These are phyloP conservation scores for Cyanocitta stelleri DNA, from an alignment of 2,113 vertebrate species.

Conservation along the genomic window DNA sequence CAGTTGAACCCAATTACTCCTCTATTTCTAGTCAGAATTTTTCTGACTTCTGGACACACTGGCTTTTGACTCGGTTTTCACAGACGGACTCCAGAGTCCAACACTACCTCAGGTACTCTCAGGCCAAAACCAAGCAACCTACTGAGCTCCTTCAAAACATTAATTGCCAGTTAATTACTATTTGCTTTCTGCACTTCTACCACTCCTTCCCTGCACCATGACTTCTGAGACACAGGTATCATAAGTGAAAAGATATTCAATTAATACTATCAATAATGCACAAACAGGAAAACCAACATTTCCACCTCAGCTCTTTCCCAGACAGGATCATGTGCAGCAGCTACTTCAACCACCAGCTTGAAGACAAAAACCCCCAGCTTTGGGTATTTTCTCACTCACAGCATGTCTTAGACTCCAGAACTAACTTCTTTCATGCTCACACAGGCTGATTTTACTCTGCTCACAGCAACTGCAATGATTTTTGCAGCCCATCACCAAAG, in stretches of 20 bases:
- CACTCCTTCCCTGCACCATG: background rate
- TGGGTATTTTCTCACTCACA: background rate
- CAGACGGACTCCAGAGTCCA: background rate
- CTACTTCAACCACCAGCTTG: background rate
- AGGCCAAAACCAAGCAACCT: background rate
- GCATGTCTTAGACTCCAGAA: background rate
- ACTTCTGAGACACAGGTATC: background rate
- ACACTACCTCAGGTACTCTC: background rate
- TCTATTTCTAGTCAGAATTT: background rate
- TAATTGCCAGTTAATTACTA: background rate
- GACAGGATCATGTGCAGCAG: background rate
- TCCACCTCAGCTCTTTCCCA: background rate
- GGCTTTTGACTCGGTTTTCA: background rate
- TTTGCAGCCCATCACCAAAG: background rate
- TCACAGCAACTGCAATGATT: background rate
- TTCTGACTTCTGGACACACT: background rate
- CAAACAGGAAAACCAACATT: background rate
- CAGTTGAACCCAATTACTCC: background rate
- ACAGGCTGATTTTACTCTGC: background rate
- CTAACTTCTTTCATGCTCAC: background rate
- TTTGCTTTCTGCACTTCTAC: background rate
- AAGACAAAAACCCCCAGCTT: background rate
- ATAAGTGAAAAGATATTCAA: background rate
- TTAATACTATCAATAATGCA: background rate
- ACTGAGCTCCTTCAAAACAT: background rate